Percentiles rank a stretch among this genome's conserved stretches.
Conservation (phyloP, 1,140 invertebrate species). For the Semibalanus balanoides region DNA sequence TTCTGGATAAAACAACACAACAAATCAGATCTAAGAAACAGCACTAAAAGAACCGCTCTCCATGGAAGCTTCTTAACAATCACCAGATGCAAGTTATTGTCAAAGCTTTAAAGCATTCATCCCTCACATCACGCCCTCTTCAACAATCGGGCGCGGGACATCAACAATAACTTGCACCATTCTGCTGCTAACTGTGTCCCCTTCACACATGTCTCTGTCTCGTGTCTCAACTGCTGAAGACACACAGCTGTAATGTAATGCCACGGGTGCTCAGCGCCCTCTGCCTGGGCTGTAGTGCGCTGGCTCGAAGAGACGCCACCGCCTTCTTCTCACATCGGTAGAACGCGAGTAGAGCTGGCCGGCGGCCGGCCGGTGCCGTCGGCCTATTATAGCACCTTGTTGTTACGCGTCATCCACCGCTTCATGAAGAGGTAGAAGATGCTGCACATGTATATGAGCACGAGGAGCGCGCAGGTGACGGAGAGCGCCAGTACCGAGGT, state of each 20-base stretch:
- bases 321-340: neutral
- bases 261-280: neutral
- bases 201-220: no score
- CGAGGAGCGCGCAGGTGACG: slow-evolving; percentile 71
- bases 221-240: no score
- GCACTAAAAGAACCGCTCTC: neutral
- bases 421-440: slow-evolving; percentile 83
- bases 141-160: neutral
- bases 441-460: slow-evolving; percentile 77
- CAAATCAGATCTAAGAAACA: no score
- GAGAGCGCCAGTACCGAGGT: slow-evolving; percentile 72
- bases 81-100: neutral
- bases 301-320: neutral
- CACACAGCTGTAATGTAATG: neutral
- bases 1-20: no score
- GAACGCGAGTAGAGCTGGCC: no score
- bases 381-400: slow-evolving; percentile 26
- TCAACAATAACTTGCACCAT: neutral
- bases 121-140: no score
- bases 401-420: slow-evolving; percentile 68
- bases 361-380: neutral
- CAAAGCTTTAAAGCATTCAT: neutral
- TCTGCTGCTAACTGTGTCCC: neutral
- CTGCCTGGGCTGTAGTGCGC: neutral
- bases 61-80: neutral